Evolutionary conservation across 1,140 invertebrate genomes (phyloP).

Genomic region (Rhagoletis zephyria): DNA sequence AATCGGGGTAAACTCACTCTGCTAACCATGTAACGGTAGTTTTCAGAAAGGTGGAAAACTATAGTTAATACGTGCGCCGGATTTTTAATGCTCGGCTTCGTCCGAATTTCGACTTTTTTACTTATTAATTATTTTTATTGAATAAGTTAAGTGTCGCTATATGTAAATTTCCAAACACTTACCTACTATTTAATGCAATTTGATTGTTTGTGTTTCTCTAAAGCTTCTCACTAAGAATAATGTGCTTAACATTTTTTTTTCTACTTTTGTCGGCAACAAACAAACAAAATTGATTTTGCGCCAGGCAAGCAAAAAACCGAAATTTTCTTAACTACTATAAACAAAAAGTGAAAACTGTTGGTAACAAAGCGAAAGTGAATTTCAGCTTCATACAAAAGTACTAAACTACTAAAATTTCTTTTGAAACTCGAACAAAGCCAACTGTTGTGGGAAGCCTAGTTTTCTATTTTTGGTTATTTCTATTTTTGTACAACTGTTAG

Average conservation of each 20-base stretch:
- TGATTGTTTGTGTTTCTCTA: too few species aligned
- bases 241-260: neutral
- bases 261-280: neutral
- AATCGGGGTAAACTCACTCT: too few species aligned
- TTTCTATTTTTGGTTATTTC: conserved; percentile 5
- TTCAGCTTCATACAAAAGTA: neutral
- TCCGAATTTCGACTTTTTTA: too few species aligned
- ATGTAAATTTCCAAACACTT: too few species aligned
- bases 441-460: neutral
- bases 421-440: neutral
- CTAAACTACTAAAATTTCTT: neutral
- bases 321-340: neutral
- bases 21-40: too few species aligned
- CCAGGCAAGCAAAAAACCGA: neutral
- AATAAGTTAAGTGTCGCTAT: too few species aligned
- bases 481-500: neutral
- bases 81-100: too few species aligned
- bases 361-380: conserved; percentile 13
- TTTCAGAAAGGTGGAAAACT: too few species aligned
- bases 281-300: neutral
- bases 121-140: too few species aligned
- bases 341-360: conserved; percentile 4
- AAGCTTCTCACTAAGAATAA: neutral
- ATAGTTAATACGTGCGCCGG: too few species aligned
- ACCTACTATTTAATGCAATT: too few species aligned